Conservation (phyloP, 2,888 invertebrate genomes). For the Agrypnus murinus region DNA sequence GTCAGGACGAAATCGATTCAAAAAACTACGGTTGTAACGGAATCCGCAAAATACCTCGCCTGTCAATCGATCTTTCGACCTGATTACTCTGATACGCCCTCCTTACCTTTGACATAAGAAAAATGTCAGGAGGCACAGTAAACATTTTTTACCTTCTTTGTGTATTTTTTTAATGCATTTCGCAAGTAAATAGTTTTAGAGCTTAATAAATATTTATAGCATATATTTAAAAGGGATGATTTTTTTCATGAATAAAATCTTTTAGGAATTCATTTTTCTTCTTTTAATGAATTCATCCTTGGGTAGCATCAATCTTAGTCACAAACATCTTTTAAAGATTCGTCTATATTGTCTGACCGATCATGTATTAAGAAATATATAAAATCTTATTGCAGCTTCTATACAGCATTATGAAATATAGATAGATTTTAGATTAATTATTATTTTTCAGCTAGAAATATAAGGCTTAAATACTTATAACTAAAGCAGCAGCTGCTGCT, state of each 20-base stretch:
- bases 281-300: background rate
- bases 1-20: conserved; percentile 19
- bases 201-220: background rate
- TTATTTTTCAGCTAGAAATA: conserved; percentile 10
- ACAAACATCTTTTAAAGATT: conserved; percentile 10
- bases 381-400: conserved; percentile 3
- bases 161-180: too few species aligned
- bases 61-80: conserved; percentile 22
- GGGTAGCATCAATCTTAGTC: conserved; percentile 14
- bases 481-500: too few species aligned
- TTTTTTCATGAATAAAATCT: too few species aligned
- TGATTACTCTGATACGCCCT: background rate
- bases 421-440: conserved; percentile 21
- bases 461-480: background rate
- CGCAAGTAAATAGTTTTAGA: background rate
- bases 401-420: background rate
- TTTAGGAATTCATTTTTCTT: background rate
- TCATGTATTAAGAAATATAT: background rate
- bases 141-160: background rate
- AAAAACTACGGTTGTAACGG: background rate
- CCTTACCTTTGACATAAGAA: conserved; percentile 18
- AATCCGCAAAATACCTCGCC: conserved; percentile 22
- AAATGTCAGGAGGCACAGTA: background rate
- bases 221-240: too few species aligned
- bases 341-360: conserved; percentile 8